These are phyloP conservation scores for Eupithecia subfuscata DNA, from an alignment of 2,888 invertebrate species.

Conservation along the genomic window DNA sequence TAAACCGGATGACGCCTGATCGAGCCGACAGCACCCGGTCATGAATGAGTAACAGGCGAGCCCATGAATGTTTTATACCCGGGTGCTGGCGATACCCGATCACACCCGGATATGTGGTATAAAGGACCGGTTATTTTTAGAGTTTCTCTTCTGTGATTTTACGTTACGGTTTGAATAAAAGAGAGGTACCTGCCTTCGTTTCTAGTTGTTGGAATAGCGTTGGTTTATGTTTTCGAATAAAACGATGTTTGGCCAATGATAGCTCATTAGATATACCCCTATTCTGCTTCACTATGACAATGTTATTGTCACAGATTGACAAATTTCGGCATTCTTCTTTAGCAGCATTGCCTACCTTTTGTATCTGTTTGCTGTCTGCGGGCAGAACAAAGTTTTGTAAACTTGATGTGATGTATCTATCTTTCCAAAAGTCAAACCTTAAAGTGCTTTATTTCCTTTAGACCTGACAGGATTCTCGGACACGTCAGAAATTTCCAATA, in stretches of 20 bases:
- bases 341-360: too few species aligned
- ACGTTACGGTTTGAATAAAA: neutral
- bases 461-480: too few species aligned
- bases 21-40: conserved; percentile 57
- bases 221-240: neutral
- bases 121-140: conserved; percentile 40
- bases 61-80: conserved; percentile 79
- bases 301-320: too few species aligned
- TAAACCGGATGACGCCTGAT: conserved; percentile 56
- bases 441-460: too few species aligned
- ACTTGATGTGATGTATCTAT: too few species aligned
- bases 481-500: too few species aligned
- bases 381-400: too few species aligned
- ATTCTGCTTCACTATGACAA: too few species aligned
- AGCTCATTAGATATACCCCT: too few species aligned
- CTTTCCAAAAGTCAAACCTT: too few species aligned
- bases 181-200: neutral
- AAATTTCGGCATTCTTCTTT: too few species aligned
- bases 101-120: conserved; percentile 52
- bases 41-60: conserved; percentile 74
- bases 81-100: conserved; percentile 64
- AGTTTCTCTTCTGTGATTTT: conserved; percentile 1
- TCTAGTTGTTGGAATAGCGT: neutral
- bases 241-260: neutral
- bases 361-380: too few species aligned